Percentiles rank a stretch among this genome's conserved stretches.
Conservation (phyloP, 2,797 vertebrate species). For the Phrynocephalus vlangalii region DNA sequence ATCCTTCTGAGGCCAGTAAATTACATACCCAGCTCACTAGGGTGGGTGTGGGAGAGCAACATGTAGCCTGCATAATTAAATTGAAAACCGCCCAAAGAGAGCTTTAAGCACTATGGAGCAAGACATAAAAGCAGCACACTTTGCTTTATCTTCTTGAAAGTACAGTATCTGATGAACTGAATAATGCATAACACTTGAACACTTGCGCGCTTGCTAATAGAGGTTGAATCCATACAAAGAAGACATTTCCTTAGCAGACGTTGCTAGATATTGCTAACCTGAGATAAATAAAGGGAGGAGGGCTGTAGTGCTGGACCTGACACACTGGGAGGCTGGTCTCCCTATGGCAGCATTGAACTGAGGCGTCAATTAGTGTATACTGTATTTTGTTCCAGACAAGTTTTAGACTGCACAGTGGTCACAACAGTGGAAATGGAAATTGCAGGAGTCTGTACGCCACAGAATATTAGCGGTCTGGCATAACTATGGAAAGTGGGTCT, state of each 20-base stretch:
- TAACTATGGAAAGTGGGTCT: not conserved
- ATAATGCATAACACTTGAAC: not conserved
- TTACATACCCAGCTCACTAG: too few relatives aligned
- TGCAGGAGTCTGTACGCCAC: too few relatives aligned
- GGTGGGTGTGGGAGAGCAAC: too few relatives aligned
- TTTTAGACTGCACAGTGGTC: not conserved
- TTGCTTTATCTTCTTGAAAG: not conserved
- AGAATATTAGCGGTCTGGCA: not conserved
- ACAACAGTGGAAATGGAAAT: not conserved
- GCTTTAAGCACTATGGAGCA: too few relatives aligned
- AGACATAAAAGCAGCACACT: too few relatives aligned
- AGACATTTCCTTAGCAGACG: not conserved
- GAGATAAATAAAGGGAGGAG: not conserved
- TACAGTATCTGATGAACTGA: not conserved
- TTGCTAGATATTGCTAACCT: not conserved
- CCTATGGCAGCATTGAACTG: not conserved
- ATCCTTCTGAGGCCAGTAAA: too few relatives aligned
- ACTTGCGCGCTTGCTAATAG: not conserved
- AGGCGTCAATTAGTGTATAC: not conserved
- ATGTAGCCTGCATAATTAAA: too few relatives aligned
- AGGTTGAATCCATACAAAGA: slow-evolving; percentile 8
- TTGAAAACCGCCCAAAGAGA: too few relatives aligned
- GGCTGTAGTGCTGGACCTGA: not conserved
- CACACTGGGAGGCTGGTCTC: not conserved
- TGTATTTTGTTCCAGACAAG: not conserved